These are phyloP conservation scores for Orthosia incerta DNA, from an alignment of 2,888 invertebrate genomes.

Conservation along the genomic window DNA sequence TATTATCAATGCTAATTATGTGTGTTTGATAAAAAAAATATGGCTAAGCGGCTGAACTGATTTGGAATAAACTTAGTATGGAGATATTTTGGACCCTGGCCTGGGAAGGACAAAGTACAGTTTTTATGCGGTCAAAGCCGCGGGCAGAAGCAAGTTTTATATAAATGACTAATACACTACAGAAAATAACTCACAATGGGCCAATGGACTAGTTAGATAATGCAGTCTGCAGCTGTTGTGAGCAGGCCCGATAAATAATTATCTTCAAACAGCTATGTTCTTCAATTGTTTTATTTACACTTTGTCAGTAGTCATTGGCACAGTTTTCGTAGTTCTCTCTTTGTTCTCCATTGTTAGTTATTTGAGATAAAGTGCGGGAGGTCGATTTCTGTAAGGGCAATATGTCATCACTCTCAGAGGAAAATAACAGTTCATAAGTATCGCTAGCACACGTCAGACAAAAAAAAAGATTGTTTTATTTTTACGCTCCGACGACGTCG, in stretches of 20 bases:
- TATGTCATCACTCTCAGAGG: conserved; percentile 49
- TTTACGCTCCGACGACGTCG: conserved; percentile 12
- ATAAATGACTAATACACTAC: conserved; percentile 29
- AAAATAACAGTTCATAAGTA: conserved; percentile 29
- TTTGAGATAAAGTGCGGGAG: conserved; percentile 38
- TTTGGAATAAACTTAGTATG: no score
- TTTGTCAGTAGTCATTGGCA: conserved; percentile 53
- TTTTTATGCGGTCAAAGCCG: no score
- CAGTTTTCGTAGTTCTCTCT: conserved; percentile 47
- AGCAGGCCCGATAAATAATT: conserved; percentile 55
- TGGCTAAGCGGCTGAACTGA: no score
- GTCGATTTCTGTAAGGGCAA: conserved; percentile 42
- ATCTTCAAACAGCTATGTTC: conserved; percentile 48
- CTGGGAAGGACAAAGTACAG: no score
- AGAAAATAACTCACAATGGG: conserved; percentile 49
- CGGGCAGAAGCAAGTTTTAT: background rate
- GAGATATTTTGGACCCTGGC: no score
- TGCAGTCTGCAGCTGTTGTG: conserved; percentile 42
- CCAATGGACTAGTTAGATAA: conserved; percentile 60
- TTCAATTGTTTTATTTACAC: conserved; percentile 55
- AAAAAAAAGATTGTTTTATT: conserved; percentile 35
- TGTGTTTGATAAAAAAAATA: no score
- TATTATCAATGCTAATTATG: no score
- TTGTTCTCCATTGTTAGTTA: conserved; percentile 44
- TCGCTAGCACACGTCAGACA: conserved; percentile 23